Conservation (phyloP, 2,888 invertebrate genomes). For the Papilio demoleus region DNA sequence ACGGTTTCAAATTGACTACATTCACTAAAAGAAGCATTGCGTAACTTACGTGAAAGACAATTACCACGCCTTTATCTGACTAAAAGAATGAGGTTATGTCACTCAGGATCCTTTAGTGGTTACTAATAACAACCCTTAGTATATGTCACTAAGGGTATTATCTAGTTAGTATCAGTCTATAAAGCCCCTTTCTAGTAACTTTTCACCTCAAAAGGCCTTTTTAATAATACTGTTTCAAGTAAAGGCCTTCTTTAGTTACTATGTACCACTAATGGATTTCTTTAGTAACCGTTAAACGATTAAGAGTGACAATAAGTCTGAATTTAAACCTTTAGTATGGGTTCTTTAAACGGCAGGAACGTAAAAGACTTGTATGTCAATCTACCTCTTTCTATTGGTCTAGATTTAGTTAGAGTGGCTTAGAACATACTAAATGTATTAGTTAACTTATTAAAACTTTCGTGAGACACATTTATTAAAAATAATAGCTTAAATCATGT, state of each 20-base stretch:
- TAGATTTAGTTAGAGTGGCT: conserved; percentile 9
- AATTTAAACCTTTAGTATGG: conserved; percentile 4
- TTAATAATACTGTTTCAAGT: background rate
- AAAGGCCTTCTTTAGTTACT: background rate
- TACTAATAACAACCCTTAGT: background rate
- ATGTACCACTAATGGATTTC: background rate
- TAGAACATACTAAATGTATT: conserved; percentile 8
- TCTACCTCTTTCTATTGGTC: conserved; percentile 38
- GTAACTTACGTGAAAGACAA: conserved; percentile 55
- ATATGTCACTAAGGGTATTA: background rate
- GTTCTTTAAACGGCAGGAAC: conserved; percentile 9
- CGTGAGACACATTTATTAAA: too few relatives aligned
- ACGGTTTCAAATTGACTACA: conserved; percentile 42
- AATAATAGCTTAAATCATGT: too few relatives aligned
- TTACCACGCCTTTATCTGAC: conserved; percentile 43
- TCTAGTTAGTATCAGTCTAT: background rate
- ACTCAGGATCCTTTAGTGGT: background rate
- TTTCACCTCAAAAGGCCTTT: background rate
- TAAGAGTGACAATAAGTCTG: background rate
- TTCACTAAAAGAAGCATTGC: conserved; percentile 61
- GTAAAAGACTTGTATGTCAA: conserved; percentile 26
- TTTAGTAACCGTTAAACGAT: background rate
- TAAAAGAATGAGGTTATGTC: conserved; percentile 37
- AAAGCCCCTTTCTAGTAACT: background rate
- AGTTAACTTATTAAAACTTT: background rate